Evolutionary conservation across 2,888 invertebrate genomes (phyloP).

Genomic region (Cactoblastis cactorum): DNA sequence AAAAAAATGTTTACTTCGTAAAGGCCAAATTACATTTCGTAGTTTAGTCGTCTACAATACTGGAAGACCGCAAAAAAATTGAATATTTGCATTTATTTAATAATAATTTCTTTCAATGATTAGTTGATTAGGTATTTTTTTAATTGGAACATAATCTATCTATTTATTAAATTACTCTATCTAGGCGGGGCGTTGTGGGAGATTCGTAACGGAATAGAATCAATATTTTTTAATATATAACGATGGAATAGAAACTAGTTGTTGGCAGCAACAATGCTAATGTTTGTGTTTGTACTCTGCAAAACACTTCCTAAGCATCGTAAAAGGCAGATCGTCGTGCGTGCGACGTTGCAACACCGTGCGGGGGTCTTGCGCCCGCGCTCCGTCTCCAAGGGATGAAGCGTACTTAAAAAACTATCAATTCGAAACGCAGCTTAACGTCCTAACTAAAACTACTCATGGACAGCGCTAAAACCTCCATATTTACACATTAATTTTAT

Average conservation of each 20-base stretch:
- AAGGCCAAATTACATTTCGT: slow-evolving; percentile 35
- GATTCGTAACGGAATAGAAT: slow-evolving; percentile 20
- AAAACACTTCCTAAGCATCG: slow-evolving; percentile 18
- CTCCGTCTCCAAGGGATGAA: slow-evolving; percentile 10
- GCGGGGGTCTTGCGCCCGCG: slow-evolving; percentile 9
- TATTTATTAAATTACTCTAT: slow-evolving; percentile 33
- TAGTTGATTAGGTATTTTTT: not conserved
- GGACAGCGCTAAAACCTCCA: not conserved
- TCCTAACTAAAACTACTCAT: slow-evolving; percentile 4
- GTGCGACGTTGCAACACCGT: slow-evolving; percentile 41
- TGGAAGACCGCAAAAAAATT: slow-evolving; percentile 70
- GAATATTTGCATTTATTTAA: slow-evolving; percentile 30
- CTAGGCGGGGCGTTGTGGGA: slow-evolving; percentile 25
- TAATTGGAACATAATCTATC: slow-evolving; percentile 30
- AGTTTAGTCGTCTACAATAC: slow-evolving; percentile 45
- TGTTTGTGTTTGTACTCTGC: slow-evolving; percentile 5
- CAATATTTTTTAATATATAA: no score
- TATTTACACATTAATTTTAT: not conserved
- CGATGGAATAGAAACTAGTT: not conserved
- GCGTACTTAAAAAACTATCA: not conserved
- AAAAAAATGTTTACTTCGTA: slow-evolving; percentile 26
- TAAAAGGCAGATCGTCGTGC: slow-evolving; percentile 27
- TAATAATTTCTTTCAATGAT: slow-evolving; percentile 17
- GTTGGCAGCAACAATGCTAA: not conserved
- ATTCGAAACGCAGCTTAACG: not conserved